phyloP scores from a whole-genome alignment of 2,797 vertebrate species.

The Carapus acus region DNA sequence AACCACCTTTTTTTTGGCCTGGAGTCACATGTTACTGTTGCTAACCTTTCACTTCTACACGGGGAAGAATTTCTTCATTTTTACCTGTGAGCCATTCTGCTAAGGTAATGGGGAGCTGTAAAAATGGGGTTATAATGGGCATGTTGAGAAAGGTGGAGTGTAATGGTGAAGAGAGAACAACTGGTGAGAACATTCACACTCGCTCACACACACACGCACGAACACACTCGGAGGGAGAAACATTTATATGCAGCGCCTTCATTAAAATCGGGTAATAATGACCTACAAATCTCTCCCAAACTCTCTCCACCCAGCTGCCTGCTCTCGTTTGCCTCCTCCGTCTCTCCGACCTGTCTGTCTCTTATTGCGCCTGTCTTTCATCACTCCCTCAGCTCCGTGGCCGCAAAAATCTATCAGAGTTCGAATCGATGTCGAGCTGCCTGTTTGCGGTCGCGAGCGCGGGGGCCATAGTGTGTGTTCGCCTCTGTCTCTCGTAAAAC shows the following conservation, averaged over 20 bases:
- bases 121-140: too few relatives aligned
- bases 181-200: too few relatives aligned
- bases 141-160: too few relatives aligned
- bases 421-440: constrained; percentile 49
- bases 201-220: not conserved
- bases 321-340: constrained; percentile 28
- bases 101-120: too few relatives aligned
- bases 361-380: constrained; percentile 64
- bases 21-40: too few relatives aligned
- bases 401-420: constrained; percentile 55
- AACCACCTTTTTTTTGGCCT: too few relatives aligned
- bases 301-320: constrained; percentile 46
- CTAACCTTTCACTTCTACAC: too few relatives aligned
- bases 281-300: constrained; percentile 52
- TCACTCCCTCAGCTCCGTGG: constrained; percentile 51
- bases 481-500: not conserved
- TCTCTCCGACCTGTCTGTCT: constrained; percentile 56
- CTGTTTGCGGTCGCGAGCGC: constrained; percentile 11
- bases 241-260: constrained; percentile 32
- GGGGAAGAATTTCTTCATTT: too few relatives aligned
- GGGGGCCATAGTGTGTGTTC: constrained; percentile 9
- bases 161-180: too few relatives aligned
- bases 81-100: too few relatives aligned
- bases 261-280: constrained; percentile 51
- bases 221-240: not conserved